Evolutionary conservation across 2,113 vertebrate species (phyloP).

Genomic region (Cricetomys ansorgei): DNA sequence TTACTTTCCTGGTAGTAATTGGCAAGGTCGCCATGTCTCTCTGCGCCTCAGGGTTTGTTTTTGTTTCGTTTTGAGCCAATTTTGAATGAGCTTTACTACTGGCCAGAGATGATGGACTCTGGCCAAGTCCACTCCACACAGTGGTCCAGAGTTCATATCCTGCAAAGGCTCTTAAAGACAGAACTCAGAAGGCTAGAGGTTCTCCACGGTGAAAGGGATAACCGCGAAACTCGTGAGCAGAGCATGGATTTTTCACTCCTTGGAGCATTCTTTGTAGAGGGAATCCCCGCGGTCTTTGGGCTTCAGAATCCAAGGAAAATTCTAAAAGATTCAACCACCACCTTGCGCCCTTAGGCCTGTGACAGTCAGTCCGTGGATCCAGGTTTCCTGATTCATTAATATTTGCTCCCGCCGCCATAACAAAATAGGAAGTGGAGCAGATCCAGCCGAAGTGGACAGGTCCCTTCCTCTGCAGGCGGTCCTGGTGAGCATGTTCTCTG

Average conservation of each 20-base stretch:
- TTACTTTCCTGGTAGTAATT: fast-evolving
- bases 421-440: not conserved
- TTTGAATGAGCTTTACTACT: no score
- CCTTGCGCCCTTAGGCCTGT: not conserved
- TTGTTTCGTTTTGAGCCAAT: no score
- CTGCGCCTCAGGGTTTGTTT: not conserved
- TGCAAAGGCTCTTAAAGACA: no score
- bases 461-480: no score
- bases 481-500: not conserved
- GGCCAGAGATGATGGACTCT: no score
- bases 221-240: not conserved
- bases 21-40: not conserved
- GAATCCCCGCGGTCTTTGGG: not conserved
- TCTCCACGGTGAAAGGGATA: not conserved
- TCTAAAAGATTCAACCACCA: not conserved
- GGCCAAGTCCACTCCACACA: no score
- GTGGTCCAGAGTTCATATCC: no score
- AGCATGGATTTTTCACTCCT: not conserved
- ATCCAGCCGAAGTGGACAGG: not conserved
- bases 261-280: not conserved
- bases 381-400: not conserved
- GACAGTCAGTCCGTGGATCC: not conserved
- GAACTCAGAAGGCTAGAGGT: no score
- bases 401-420: not conserved
- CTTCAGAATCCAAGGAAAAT: not conserved